Evolutionary conservation across 2,888 invertebrate species (phyloP).

Genomic region (Ormia ochracea): DNA sequence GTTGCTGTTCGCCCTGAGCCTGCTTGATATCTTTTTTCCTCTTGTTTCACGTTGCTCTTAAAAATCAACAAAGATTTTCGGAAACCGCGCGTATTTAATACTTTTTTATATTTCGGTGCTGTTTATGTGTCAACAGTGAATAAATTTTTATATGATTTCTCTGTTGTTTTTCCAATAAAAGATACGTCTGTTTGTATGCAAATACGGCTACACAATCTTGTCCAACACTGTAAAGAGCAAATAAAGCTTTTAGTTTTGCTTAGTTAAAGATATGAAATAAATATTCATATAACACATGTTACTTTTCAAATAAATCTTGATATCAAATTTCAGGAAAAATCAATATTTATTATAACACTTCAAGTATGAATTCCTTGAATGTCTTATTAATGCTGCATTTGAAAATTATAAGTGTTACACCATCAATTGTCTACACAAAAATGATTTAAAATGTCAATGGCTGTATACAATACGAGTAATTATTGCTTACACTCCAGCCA

Average conservation of each 20-base stretch:
- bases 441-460: constrained; percentile 26
- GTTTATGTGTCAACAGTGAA: constrained; percentile 52
- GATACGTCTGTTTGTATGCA: too few relatives aligned
- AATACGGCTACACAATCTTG: constrained; percentile 48
- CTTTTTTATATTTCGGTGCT: constrained; percentile 4
- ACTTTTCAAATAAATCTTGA: neutral
- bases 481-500: neutral
- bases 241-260: constrained; percentile 38
- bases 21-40: neutral
- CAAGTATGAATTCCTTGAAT: neutral
- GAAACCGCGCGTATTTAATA: constrained; percentile 8
- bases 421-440: constrained; percentile 37
- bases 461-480: neutral
- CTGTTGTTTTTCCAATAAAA: constrained; percentile 6
- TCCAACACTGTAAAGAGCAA: constrained; percentile 56
- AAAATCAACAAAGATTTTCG: constrained; percentile 35
- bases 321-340: constrained; percentile 4
- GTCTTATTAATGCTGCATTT: neutral
- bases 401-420: constrained; percentile 41
- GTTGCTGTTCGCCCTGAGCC: constrained; percentile 4
- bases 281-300: constrained; percentile 34
- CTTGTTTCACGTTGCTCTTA: constrained; percentile 28
- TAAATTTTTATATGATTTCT: constrained; percentile 37
- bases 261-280: constrained; percentile 29
- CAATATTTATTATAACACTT: constrained; percentile 52